Evolutionary conservation across 2,888 invertebrate species (phyloP), one percentile per base, ranked within the genome.

Genomic region (Sthenelais limicola): DNA sequence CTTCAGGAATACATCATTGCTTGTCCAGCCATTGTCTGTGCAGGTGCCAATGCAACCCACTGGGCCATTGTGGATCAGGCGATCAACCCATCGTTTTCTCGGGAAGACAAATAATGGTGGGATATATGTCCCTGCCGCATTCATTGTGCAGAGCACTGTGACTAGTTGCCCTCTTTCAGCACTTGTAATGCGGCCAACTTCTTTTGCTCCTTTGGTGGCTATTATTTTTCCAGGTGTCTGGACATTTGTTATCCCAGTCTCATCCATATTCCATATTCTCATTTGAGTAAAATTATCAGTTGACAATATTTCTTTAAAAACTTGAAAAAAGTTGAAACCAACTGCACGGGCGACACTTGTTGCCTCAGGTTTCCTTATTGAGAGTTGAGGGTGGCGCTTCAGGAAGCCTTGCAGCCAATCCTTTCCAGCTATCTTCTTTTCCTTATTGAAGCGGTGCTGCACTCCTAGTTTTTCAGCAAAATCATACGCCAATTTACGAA

Each of bases 11-110:
- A 78, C 48, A 7, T 77, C 76, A 9, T 51, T 38, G 30, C 78
- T 76, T 70, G 82, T 83, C 83, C 84, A 86, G 7, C 83, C 83
- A 76, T 74, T 79, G 35, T 80, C 76, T 78, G 79, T 80, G 69
- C 80, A 80, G 30, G 76, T 77, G 52, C 80, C 83, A 72, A 77
- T 78, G 54, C 84, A 74, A 24, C 82, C 82, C 38, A 82, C 77
- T 68, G 85, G 84, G 21, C 83, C 81, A 32, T 81, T 82, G 69
- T 80, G 77, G 74, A 81, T 75, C 12, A 85, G 73, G 32, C 80
- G 80, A 5, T 76, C 73, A 21, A 80, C 79, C 84, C 84, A 83
- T 38, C 82, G 69, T 68, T 79, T 75, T 72, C 83, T 73, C 24
- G 82, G 83, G 75, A 85, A 84, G 32, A 82, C 78, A 12, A 75